Conservation (phyloP, 2,888 invertebrate genomes). For the Rotaria socialis region DNA sequence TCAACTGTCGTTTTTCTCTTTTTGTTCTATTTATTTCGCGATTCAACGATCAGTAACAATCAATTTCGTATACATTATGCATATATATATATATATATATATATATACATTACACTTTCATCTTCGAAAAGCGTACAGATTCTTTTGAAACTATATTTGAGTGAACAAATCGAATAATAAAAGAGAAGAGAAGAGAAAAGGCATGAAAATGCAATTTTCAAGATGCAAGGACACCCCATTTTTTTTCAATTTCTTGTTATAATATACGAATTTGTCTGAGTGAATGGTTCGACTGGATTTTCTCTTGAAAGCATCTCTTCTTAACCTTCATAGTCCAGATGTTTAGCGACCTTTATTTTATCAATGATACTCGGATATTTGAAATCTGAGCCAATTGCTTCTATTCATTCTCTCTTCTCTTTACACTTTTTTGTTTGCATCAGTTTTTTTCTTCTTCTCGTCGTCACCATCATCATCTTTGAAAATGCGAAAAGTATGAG, state of each 20-base stretch:
- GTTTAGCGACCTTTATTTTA: constrained; percentile 2
- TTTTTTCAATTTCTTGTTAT: not conserved
- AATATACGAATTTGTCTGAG: not conserved
- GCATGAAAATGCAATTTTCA: constrained; percentile 19
- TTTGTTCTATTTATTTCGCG: not conserved
- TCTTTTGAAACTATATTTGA: not conserved
- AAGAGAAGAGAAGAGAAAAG: not conserved
- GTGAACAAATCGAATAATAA: not conserved
- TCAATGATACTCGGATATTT: constrained; percentile 18
- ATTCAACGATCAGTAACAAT: constrained; percentile 29
- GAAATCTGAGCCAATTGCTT: constrained; percentile 21
- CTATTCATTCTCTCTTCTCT: not conserved
- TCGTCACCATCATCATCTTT: constrained; percentile 15
- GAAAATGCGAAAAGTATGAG: not conserved
- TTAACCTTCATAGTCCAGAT: not conserved
- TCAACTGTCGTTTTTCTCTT: too few species aligned
- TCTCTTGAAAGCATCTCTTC: not conserved
- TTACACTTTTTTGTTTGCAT: not conserved
- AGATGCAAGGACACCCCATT: not conserved
- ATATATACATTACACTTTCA: not conserved
- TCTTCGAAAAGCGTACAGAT: not conserved
- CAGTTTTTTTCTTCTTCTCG: not conserved
- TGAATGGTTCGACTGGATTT: not conserved
- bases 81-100: too few species aligned
- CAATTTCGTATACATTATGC: not conserved